Percentiles rank a stretch among this genome's conserved stretches.
phyloP scores from a whole-genome alignment of 1,140 invertebrate species.

The Coelopa frigida region DNA sequence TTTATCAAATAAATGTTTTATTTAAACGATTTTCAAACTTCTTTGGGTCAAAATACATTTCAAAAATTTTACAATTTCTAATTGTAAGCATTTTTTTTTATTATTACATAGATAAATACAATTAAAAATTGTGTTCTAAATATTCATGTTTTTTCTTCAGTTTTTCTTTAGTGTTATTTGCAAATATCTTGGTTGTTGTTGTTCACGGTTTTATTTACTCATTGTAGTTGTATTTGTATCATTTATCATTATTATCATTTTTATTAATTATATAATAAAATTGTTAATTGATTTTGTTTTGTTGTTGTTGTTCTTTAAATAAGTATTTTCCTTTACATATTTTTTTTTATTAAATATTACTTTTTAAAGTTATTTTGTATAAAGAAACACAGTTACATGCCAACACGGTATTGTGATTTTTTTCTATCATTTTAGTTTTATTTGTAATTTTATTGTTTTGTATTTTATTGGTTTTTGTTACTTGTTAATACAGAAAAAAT shows the following conservation, averaged over 20 bases:
- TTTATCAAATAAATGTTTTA: constrained; percentile 16
- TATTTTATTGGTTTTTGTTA: background rate
- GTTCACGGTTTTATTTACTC: background rate
- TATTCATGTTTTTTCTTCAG: background rate
- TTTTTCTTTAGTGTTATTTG: constrained; percentile 1
- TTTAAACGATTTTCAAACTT: constrained; percentile 17
- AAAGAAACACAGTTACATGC: background rate
- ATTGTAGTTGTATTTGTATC: background rate
- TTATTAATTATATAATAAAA: background rate
- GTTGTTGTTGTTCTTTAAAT: background rate
- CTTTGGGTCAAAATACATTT: constrained; percentile 18
- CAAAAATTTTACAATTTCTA: constrained; percentile 10
- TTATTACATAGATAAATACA: constrained; percentile 3
- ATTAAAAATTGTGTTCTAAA: constrained; percentile 5
- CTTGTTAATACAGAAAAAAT: background rate
- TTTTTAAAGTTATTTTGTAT: background rate
- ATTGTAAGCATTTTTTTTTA: constrained; percentile 7
- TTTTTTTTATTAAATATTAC: background rate
- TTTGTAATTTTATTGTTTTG: background rate
- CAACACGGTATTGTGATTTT: background rate
- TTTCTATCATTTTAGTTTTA: too few species aligned
- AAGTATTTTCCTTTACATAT: background rate
- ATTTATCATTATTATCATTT: background rate
- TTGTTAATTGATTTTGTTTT: background rate
- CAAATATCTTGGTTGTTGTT: background rate